Evolutionary conservation across 2,797 vertebrate genomes (phyloP).

Genomic region (Hoplostethus atlanticus): DNA sequence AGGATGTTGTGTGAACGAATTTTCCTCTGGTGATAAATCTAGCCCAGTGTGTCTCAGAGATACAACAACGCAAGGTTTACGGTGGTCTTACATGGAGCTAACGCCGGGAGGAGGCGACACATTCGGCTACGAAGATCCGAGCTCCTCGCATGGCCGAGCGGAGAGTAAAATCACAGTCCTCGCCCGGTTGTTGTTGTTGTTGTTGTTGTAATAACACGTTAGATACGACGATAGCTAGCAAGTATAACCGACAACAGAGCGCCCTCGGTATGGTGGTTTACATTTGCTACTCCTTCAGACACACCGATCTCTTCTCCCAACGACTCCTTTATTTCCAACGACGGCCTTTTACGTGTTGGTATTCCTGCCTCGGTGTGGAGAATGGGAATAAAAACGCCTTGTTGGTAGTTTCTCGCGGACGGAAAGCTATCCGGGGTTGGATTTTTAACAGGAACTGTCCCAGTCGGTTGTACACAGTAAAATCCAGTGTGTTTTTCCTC

Average conservation of each 20-base stretch:
- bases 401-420: not conserved
- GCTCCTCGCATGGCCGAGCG: constrained; percentile 53
- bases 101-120: constrained; percentile 49
- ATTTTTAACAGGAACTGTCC: not conserved
- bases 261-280: not conserved
- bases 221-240: not conserved
- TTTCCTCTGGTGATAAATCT: not conserved
- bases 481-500: constrained; percentile 21
- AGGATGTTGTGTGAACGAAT: too few relatives aligned
- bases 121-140: constrained; percentile 59
- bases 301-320: constrained; percentile 8
- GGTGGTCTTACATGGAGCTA: constrained; percentile 77
- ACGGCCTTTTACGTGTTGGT: constrained; percentile 14
- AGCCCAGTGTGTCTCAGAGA: not conserved
- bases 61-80: constrained; percentile 17
- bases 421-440: accelerated
- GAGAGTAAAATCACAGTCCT: constrained; percentile 37
- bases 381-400: not conserved
- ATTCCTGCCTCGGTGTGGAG: not conserved
- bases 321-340: constrained; percentile 15
- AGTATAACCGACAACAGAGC: not conserved
- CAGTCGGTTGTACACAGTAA: not conserved
- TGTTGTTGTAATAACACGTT: constrained; percentile 5
- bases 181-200: not conserved
- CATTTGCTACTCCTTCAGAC: constrained; percentile 10